Evolutionary conservation across 1,140 invertebrate species (phyloP), one percentile per base, ranked within the genome.

Genomic region (Bombus confusus): DNA sequence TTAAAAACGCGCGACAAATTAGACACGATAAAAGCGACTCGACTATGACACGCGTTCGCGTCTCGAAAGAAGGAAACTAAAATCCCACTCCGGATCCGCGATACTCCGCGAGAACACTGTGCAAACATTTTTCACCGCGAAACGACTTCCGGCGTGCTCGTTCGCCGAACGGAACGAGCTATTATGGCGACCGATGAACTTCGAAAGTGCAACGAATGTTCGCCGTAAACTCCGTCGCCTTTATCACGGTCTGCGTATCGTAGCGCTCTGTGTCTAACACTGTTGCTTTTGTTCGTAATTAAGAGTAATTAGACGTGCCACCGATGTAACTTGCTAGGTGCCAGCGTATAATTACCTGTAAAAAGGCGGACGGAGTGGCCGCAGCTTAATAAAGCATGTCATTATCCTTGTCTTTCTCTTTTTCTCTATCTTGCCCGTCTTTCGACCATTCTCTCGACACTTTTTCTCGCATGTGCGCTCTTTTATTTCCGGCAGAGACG

Each of bases 351-450:
- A 86, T 86, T 86, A 86, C 80, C 64, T 12, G 80, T 39, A 86
- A 86, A 86, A 83, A 76, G 72, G 80, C 72, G 43, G 59, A 72
- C 41, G 80, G 52, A 41, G 68, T 83, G 39, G 47, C 72, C 62
- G 80, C 12, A 62, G 85, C 47, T 86, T 86, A 83, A 83, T 86
- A 86, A 86, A 86, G 41, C 73, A 86, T 83, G 57, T 83, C 64
- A 64, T 83, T 86, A 83, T 83, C 71, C 57, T 83, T 59, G 66
- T 73, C 66, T 68, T 64, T 73, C 69, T 83, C 52, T 12, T 71
- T 73, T 25, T n/a, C 71, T 43, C 37, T 18, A 6, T 31, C 2
- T 72, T 15, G 66, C 62, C 34, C 12, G 5, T 22, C 39, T 37
- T 41, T 41, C 12, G 15, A 15, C 39, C 85, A 47, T 41, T 15